Percentiles rank a stretch among this genome's conserved stretches.
phyloP scores from a whole-genome alignment of 2,113 vertebrate species.

The Connochaetes taurinus region DNA sequence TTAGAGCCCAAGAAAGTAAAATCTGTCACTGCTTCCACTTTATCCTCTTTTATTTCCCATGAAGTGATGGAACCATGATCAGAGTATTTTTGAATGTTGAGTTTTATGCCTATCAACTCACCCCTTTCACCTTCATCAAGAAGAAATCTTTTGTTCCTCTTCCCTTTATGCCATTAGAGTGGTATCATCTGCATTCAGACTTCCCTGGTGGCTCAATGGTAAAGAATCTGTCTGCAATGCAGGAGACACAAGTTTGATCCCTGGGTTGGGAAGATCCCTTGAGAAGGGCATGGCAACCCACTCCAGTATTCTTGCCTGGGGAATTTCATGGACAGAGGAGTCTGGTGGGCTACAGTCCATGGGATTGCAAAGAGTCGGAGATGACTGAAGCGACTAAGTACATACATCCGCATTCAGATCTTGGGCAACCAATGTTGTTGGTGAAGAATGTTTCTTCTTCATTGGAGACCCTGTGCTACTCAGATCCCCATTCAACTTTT shows the following conservation, averaged over 20 bases:
- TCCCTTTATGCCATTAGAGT: not conserved
- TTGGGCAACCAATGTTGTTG: not conserved
- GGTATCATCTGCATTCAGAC: not conserved
- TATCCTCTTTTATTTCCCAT: not conserved
- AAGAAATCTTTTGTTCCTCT: not conserved
- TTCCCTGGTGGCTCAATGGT: not conserved
- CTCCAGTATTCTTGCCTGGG: not conserved
- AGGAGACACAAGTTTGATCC: not conserved
- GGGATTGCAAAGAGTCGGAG: not conserved
- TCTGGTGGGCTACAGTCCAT: not conserved
- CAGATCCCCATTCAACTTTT: not conserved
- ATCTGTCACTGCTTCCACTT: not conserved
- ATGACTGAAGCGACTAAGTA: not conserved
- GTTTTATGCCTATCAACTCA: not conserved
- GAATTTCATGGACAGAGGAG: not conserved
- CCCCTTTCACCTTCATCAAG: not conserved
- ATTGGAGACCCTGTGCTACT: not conserved
- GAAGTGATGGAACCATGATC: not conserved
- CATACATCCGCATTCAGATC: not conserved
- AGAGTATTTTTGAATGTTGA: not conserved
- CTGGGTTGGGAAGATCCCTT: not conserved
- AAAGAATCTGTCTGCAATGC: not conserved
- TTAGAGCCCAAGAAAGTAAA: not conserved
- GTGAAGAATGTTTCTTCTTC: not conserved
- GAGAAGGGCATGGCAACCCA: not conserved